Evolutionary conservation across 2,113 vertebrate genomes (phyloP).

Genomic region (Lamprologus lemairii): DNA sequence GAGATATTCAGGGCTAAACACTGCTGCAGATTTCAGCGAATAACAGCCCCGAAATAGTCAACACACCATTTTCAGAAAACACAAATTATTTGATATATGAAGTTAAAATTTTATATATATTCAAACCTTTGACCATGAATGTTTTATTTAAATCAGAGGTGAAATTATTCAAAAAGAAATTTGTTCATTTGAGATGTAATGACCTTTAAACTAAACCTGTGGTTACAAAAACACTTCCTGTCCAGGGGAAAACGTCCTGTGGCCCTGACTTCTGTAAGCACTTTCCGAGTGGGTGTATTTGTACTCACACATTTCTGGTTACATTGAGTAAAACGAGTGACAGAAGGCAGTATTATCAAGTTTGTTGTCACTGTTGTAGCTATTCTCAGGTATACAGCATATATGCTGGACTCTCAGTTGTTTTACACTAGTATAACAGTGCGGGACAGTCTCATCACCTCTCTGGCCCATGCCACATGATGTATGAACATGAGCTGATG

Average conservation of each 20-base stretch:
- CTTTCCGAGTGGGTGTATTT: not conserved
- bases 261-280: not conserved
- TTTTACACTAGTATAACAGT: not conserved
- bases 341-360: not conserved
- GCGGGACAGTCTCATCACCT: not conserved
- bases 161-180: not conserved
- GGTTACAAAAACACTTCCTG: not conserved
- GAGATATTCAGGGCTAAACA: not conserved
- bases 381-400: not conserved
- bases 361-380: not conserved
- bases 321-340: not conserved
- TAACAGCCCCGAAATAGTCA: not conserved
- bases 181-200: not conserved
- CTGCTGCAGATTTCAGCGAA: not conserved
- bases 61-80: not conserved
- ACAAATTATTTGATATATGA: not conserved
- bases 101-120: not conserved
- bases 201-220: not conserved
- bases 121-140: not conserved
- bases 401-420: not conserved
- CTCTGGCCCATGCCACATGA: not conserved
- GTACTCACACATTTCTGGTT: not conserved
- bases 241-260: not conserved
- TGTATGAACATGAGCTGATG: not conserved
- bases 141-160: not conserved